Evolutionary conservation across 2,113 vertebrate species (phyloP), one percentile per base, ranked within the genome.

Genomic region (Clarias gariepinus): DNA sequence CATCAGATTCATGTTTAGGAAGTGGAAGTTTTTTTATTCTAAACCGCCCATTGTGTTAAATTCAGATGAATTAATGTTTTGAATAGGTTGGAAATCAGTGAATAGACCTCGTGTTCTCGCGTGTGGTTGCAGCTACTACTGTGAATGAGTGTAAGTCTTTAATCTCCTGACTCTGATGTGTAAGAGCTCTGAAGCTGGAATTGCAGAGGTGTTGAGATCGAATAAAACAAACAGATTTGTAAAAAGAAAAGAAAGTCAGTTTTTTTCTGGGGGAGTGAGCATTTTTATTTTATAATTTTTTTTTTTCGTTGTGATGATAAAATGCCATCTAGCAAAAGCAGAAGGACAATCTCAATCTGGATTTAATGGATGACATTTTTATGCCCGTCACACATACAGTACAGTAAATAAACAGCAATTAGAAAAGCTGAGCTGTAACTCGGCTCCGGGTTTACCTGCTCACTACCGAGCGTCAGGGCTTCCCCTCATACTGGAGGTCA

Each of bases 331-430:
- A 80, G 16, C 81, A 36, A 53, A 36, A n/a, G 13, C 13, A 33
- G 52, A 23, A 21, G 10, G 47, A 58, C 53, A 23, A 58, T 74
- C 36, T 28, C 69, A 79, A 73, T 86, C 74, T 61, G 36, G 28
- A 85, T 74, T 64, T 82, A 86, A 57, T 64, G 30, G 82, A 71
- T 89, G 88, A 60, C 77, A 84, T 84, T 87, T 89, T 87, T 74
- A 28, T 53, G 71, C 15, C 64, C 30, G 52, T 25, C 63, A 52
- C 63, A 73, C 80, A 53, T 25, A n/a, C n/a, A n/a, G n/a, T n/a
- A n/a, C n/a, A n/a, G n/a, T n/a, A 71, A 36, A 58, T 88, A 83
- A 82, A 86, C 86, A 77, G 30, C 86, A 69, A 73, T 84, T 60
- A 33, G 7, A 52, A 85, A 85, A 82, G 61, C 77, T 85, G 82